phyloP scores from a whole-genome alignment of 1,140 invertebrate species.

The Aphaenogaster floridana region DNA sequence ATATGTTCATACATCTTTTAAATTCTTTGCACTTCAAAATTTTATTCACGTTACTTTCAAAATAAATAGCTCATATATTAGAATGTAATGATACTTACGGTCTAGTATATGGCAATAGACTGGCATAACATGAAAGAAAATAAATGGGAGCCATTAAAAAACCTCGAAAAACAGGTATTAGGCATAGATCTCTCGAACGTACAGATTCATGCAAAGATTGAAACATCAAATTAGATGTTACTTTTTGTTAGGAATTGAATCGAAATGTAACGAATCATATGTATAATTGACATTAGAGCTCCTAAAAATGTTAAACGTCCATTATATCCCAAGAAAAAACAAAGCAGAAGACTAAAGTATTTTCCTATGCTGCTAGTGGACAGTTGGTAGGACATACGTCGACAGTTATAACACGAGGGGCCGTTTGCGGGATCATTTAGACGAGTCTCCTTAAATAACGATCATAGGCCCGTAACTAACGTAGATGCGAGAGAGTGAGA shows the following conservation, averaged over 20 bases:
- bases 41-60: constrained; percentile 1
- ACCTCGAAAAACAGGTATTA: constrained; percentile 12
- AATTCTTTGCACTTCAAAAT: constrained; percentile 12
- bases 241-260: not conserved
- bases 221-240: constrained; percentile 2
- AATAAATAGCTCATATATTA: not conserved
- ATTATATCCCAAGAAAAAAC: not conserved
- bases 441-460: constrained; percentile 71
- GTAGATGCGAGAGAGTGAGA: not conserved
- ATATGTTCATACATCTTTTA: not conserved
- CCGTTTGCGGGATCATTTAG: constrained; percentile 72
- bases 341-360: not conserved
- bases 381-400: constrained; percentile 4
- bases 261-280: not conserved
- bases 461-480: constrained; percentile 55
- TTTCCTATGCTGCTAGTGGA: not conserved
- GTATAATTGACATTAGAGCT: not conserved
- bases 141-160: constrained; percentile 21
- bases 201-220: not conserved
- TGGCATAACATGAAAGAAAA: constrained; percentile 2
- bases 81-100: not conserved
- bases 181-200: not conserved
- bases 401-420: constrained; percentile 71
- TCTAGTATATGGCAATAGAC: not conserved
- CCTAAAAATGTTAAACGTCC: not conserved